Base-by-base conservation (phyloP, 2,113 vertebrate species). In the Gopherus flavomarginatus region DNA sequence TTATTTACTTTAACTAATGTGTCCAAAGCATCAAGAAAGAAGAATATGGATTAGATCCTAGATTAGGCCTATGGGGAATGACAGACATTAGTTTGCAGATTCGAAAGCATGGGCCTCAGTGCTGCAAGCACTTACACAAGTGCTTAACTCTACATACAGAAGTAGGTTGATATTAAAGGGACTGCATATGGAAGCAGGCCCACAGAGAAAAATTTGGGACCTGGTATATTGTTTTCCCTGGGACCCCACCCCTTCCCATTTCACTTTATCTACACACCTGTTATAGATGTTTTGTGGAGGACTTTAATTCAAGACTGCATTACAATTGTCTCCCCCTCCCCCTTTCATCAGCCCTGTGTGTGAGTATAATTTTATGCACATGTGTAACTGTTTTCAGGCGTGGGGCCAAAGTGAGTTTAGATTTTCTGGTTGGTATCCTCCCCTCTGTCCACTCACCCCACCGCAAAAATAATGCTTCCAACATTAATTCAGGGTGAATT, bases 111-210 rank as follows among this genome's bases (percentile, higher is more conserved):
- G 24, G 38, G 42, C 72, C 22, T 77, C 22, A 27, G 24, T 42
- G 38, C 38, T 42, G 42, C 42, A 77, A 77, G 35, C 42, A 26
- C 72, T 26, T 77, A 24, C 10, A 31, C 31, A 69, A 69, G 7
- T 4, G 88, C 86, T n/a, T 14, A 53, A 80, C 16, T 83, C 81
- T 10, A 7, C 1, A 0, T 35, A 72, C 31, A 4, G 4, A 14
- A 19, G 14, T 47, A 19, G 35, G 11, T 17, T 49, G 59, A 4
- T 81, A 1, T 0, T 13, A 38, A 35, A 19, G 0, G 0, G 42
- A 49, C 5, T 21, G 1, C 0, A 1, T 57, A 62, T 35, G 52
- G 72, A 27, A 86, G 47, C 54, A 9, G 6, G 19, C 26, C 31
- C 8, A 24, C 24, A 6, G 50, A 24, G 31, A 14, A 17, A 69